These are phyloP conservation scores for Zalophus californianus DNA, from an alignment of 2,797 vertebrate genomes.

Conservation along the genomic window DNA sequence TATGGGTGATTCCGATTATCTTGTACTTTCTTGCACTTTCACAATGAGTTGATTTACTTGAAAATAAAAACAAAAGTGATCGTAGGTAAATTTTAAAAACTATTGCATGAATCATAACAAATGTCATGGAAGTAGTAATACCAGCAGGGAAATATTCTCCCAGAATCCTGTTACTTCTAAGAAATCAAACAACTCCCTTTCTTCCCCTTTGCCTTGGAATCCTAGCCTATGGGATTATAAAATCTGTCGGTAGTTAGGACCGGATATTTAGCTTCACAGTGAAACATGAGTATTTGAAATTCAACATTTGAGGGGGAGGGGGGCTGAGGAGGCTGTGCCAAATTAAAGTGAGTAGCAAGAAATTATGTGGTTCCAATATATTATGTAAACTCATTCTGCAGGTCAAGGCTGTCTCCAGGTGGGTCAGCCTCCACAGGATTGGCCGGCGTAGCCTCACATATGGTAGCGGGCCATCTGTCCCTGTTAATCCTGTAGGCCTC, in stretches of 20 bases:
- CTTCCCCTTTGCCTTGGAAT: neutral
- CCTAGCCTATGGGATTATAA: neutral
- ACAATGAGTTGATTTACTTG: constrained; percentile 31
- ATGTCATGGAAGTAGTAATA: constrained; percentile 5
- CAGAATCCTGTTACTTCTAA: neutral
- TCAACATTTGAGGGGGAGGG: neutral
- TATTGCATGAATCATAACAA: neutral
- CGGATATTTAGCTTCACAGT: neutral
- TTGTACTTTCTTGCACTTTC: neutral
- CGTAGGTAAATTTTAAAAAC: neutral
- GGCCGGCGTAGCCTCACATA: neutral
- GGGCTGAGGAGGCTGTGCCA: neutral
- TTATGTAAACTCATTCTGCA: fast-evolving
- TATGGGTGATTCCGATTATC: neutral
- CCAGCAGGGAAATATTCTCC: neutral
- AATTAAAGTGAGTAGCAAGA: neutral
- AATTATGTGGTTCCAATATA: neutral
- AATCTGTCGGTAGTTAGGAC: neutral
- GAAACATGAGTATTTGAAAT: neutral
- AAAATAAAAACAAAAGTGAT: constrained; percentile 50
- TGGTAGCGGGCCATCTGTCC: too few species aligned
- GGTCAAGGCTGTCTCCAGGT: neutral
- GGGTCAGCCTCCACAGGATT: fast-evolving
- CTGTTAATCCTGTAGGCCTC: fast-evolving
- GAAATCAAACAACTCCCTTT: neutral